Evolutionary conservation across 1,140 invertebrate species (phyloP), one percentile per base, ranked within the genome.

Genomic region (Thaumetopoea pityocampa): DNA sequence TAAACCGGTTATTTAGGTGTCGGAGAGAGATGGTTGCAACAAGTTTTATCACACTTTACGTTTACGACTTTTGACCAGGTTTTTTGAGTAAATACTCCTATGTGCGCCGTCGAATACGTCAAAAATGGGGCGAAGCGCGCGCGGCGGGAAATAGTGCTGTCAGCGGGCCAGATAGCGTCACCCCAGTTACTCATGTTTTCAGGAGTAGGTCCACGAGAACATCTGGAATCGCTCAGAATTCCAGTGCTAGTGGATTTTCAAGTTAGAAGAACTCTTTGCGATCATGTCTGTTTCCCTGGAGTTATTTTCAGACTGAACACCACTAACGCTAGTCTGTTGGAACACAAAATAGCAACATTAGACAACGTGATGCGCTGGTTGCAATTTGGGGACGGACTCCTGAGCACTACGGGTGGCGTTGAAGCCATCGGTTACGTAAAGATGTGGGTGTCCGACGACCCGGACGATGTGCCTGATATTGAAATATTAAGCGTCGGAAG

Each of bases 101-200:
- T n/a, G 0, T 86, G 87, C 30, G 91, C 89, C 1, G 88, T 94
- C 1, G 87, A 92, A 54, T 93, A 91, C 48, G 48, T 86, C 1
- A 85, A 85, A 37, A 74, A 87, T 50, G 74, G 74, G 34, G 66
- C 63, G 1, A 56, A 67, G n/a, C 69, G 79, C 18, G 83, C 63
- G 1, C 82, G 76, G 16, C 90, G 90, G 49, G 92, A 93, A 73
- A 85, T 92, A 0, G 90, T 92, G 23, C 43, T 92, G 2, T 89
- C 91, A 24, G 92, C 92, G 1, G 94, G 94, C 0, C 86, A 92
- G 1, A 89, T 95, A 37, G 92, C 92, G 48, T 92, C 93, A 3
- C 92, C 94, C 0, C 93, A 95, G 69, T 52, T 96, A 4, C 79
- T 96, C 5, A 93, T 95, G 90, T 74, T 95, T 0, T 93, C 92